Evolutionary conservation across 2,113 vertebrate genomes (phyloP).

Genomic region (Ranitomeya variabilis): DNA sequence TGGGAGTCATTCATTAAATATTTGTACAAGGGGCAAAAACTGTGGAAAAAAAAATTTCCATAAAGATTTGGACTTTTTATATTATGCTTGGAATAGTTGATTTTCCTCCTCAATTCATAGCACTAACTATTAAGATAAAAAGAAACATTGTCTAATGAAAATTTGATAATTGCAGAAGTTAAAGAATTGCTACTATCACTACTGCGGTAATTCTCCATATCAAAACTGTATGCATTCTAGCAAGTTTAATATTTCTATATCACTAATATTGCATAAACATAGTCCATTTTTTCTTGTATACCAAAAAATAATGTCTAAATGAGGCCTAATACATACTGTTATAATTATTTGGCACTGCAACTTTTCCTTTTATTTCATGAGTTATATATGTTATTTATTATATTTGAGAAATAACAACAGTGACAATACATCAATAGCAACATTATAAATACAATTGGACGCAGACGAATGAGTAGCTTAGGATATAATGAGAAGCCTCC

Average conservation of each 20-base stretch:
- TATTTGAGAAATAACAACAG: background rate
- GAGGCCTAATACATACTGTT: background rate
- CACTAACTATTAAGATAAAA: background rate
- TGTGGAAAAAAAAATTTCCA: too few relatives aligned
- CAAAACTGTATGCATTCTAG: background rate
- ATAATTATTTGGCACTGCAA: background rate
- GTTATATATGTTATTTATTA: background rate
- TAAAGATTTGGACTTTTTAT: too few relatives aligned
- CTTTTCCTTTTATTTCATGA: background rate
- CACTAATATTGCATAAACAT: background rate
- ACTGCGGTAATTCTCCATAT: background rate
- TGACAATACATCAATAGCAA: background rate
- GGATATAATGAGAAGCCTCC: background rate
- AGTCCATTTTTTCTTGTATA: too few relatives aligned
- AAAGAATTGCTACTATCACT: background rate
- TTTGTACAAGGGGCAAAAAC: too few relatives aligned
- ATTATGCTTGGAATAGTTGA: too few relatives aligned
- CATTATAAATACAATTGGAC: background rate
- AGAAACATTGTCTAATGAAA: background rate
- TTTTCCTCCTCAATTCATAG: background rate
- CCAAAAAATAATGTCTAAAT: too few relatives aligned
- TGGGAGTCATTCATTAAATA: too few relatives aligned
- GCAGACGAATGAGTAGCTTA: background rate
- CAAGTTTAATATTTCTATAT: background rate
- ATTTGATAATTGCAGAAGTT: background rate